Evolutionary conservation across 2,113 vertebrate genomes (phyloP), one percentile per base, ranked within the genome.

Genomic region (Trinectes maculatus): DNA sequence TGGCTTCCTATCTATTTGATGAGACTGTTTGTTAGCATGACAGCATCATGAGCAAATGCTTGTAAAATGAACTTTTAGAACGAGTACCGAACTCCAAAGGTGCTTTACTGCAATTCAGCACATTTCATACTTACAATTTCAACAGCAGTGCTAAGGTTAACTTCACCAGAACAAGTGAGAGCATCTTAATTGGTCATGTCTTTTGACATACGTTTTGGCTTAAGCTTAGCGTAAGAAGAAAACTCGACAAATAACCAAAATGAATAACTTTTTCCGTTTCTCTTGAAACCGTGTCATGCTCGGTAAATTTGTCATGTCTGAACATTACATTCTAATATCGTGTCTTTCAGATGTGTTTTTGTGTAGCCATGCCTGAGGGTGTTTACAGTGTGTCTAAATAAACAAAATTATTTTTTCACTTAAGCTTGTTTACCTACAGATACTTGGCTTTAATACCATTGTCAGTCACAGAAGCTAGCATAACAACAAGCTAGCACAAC

Each of bases 391-490:
- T 63, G 7, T 25, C 40, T 19, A 8, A 22, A 31, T 29, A 24
- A 21, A 48, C 44, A 62, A 28, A 47, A 21, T 61, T 19, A 8
- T 21, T 40, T 28, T 39, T 63, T n/a, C 24, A 48, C 46, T 48
- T 7, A 40, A 21, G 55, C 11, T 28, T 39, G 33, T 49, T 63
- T 13, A 49, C 47, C 46, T 8, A 31, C 39, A 33, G 36, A 61
- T 47, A 61, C 16, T 44, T 46, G 8, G 11, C 21, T 24, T 11
- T 7, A 9, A 5, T 9, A 24, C 8, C 5, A 46, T 46, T 12
- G 11, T 33, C 8, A 9, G 31, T 33, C 4, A 33, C 8, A 9
- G 8, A 37, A 25, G 21, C 25, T 22, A 36, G 34, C 7, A 36
- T 15, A 54, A 9, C 34, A 8, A 54, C 33, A 16, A n/a, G n/a